phyloP scores from a whole-genome alignment of 1,140 invertebrate species.

The Anagrus nilaparvatae region DNA sequence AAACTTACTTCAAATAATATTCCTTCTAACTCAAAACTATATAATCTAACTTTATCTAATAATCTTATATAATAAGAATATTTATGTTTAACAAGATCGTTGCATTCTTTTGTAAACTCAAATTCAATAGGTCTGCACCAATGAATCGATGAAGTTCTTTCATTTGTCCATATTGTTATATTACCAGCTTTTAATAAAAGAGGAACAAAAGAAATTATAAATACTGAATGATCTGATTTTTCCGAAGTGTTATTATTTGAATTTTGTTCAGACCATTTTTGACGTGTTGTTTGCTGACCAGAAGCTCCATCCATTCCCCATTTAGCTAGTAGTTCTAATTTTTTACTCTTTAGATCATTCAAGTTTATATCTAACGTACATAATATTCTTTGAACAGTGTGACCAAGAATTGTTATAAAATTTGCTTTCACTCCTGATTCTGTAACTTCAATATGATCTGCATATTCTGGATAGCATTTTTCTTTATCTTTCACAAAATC shows the following conservation, averaged over 20 bases:
- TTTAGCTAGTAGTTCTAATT: constrained; percentile 19
- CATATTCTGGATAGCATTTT: background rate
- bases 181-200: constrained; percentile 16
- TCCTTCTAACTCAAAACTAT: background rate
- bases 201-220: constrained; percentile 23
- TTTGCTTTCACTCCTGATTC: background rate
- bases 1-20: constrained; percentile 16
- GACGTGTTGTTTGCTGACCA: constrained; percentile 23
- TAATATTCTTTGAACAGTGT: constrained; percentile 4
- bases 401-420: background rate
- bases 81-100: constrained; percentile 15
- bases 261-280: constrained; percentile 15
- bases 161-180: constrained; percentile 26
- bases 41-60: constrained; percentile 5
- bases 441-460: background rate
- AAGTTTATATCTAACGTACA: background rate
- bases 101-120: constrained; percentile 25
- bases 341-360: background rate
- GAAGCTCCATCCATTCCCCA: constrained; percentile 26
- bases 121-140: constrained; percentile 27
- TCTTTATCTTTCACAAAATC: background rate
- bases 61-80: constrained; percentile 2
- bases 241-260: background rate
- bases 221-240: constrained; percentile 12
- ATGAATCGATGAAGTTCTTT: constrained; percentile 23